Conservation (phyloP, 2,888 invertebrate genomes). For the Harpalus rufipes region DNA sequence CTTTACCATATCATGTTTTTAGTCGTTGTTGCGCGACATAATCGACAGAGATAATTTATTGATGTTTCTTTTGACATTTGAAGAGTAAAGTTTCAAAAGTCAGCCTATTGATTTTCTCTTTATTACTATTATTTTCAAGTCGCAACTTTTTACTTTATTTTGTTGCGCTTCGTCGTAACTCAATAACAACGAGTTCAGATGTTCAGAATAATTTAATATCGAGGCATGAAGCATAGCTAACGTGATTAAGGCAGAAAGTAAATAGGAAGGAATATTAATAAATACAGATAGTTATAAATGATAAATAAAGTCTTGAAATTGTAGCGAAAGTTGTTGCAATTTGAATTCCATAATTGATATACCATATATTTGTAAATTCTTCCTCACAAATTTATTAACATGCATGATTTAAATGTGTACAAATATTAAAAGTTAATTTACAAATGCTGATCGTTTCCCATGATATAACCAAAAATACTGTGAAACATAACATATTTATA, state of each 20-base stretch:
- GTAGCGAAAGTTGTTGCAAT: too few relatives aligned
- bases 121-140: not conserved
- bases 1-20: conserved; percentile 37
- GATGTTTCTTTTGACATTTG: not conserved
- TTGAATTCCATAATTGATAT: too few relatives aligned
- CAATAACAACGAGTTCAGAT: not conserved
- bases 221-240: not conserved
- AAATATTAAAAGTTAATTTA: too few relatives aligned
- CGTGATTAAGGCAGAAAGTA: not conserved
- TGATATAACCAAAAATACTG: too few relatives aligned
- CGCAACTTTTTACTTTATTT: not conserved
- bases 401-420: too few relatives aligned
- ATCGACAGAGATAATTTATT: not conserved
- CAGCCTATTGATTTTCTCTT: conserved; percentile 2
- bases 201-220: not conserved
- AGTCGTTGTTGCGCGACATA: not conserved
- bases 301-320: too few relatives aligned
- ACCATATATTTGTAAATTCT: too few relatives aligned
- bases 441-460: too few relatives aligned
- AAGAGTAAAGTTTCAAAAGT: not conserved
- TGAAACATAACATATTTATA: too few relatives aligned
- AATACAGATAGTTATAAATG: not conserved
- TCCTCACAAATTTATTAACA: too few relatives aligned
- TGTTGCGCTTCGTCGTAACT: not conserved
- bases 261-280: not conserved